Conservation (phyloP, 2,113 vertebrate genomes). For the Poicephalus gulielmi region DNA sequence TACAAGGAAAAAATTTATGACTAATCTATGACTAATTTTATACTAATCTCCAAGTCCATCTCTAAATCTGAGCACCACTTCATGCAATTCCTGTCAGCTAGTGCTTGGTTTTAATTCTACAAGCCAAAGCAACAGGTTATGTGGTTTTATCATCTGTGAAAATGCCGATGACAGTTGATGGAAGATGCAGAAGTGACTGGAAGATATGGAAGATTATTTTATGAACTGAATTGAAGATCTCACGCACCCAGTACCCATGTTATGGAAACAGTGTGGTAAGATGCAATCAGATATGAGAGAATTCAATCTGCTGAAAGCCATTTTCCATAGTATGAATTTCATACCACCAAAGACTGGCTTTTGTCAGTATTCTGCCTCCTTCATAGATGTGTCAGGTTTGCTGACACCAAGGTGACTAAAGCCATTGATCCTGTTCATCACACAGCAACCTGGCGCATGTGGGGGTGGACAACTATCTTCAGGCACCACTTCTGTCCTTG, state of each 20-base stretch:
- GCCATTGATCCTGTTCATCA: background rate
- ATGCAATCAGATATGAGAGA: background rate
- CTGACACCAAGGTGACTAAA: background rate
- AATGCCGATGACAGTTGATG: background rate
- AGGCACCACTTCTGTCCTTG: background rate
- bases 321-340: background rate
- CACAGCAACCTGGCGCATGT: accelerated
- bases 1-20: background rate
- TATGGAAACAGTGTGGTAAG: background rate
- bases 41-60: background rate
- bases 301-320: background rate
- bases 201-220: background rate
- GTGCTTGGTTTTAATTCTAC: background rate
- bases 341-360: background rate
- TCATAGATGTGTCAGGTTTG: background rate
- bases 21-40: background rate
- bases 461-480: background rate
- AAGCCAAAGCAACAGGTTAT: background rate
- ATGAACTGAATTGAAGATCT: background rate
- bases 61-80: background rate
- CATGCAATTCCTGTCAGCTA: background rate
- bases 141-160: background rate
- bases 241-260: background rate
- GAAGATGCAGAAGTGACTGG: background rate
- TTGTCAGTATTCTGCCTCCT: background rate